A percentile compares a stretch with the other conserved stretches of the same genome.
These are phyloP conservation scores for Phoenoteleia sp. DNA, from an alignment of 2,888 invertebrate genomes.

Conservation along the genomic window DNA sequence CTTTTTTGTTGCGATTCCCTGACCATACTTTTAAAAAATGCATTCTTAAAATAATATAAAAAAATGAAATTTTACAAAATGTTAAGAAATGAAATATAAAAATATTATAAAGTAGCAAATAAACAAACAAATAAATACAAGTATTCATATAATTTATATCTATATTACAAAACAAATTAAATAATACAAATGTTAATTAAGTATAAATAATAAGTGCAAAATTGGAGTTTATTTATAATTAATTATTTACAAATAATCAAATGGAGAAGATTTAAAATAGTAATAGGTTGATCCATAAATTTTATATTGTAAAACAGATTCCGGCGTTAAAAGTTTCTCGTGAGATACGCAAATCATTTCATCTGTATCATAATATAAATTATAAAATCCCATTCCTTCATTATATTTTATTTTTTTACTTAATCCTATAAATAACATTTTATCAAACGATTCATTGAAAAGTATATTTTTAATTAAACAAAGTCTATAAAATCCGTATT, in stretches of 20 bases:
- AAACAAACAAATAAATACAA: no score
- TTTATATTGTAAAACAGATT: slow-evolving; percentile 22
- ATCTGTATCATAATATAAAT: neutral
- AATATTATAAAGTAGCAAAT: no score
- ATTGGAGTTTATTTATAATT: neutral
- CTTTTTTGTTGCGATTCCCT: neutral
- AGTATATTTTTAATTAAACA: slow-evolving; percentile 13
- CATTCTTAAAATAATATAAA: neutral
- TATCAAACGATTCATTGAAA: neutral
- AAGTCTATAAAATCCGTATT: slow-evolving; percentile 13
- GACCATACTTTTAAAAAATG: neutral
- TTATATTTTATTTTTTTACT: neutral
- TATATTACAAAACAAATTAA: no score
- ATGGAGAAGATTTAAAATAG: slow-evolving; percentile 19
- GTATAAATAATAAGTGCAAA: no score
- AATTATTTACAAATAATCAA: neutral
- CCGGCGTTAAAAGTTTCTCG: neutral
- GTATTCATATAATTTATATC: no score
- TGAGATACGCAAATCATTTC: slow-evolving; percentile 9
- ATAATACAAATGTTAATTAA: no score
- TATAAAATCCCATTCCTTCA: slow-evolving; percentile 9
- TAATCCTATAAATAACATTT: slow-evolving; percentile 7
- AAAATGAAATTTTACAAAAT: no score
- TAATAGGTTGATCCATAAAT: neutral
- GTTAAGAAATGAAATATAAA: no score